Evolutionary conservation across 2,113 vertebrate genomes (phyloP).

Genomic region (Peromyscus californicus): DNA sequence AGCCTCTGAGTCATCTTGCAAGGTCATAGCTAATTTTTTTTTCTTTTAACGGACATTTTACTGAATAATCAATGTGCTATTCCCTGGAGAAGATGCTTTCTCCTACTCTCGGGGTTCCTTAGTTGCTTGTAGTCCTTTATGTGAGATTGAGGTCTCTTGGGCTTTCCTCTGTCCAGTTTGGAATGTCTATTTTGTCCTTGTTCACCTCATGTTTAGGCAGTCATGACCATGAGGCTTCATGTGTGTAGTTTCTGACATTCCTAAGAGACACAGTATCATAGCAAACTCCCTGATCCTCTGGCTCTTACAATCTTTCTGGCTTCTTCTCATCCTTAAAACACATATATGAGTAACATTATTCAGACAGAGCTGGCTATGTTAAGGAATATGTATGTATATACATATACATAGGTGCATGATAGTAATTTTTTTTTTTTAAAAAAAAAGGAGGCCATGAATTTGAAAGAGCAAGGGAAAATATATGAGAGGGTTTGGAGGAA

Average conservation of each 20-base stretch:
- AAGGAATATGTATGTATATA: neutral
- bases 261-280: neutral
- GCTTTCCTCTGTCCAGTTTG: neutral
- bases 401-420: neutral
- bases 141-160: fast-evolving
- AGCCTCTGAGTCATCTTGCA: neutral
- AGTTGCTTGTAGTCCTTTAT: neutral
- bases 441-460: neutral
- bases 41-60: neutral
- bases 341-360: neutral
- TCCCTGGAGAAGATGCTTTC: neutral
- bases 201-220: neutral
- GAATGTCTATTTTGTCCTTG: neutral
- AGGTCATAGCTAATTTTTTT: neutral
- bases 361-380: neutral
- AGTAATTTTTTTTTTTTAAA: too few relatives aligned
- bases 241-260: too few relatives aligned
- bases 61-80: neutral
- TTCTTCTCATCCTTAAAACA: neutral
- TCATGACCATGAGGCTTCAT: neutral
- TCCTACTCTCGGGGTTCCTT: neutral
- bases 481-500: neutral
- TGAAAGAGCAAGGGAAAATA: neutral
- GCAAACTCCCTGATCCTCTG: neutral
- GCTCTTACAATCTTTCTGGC: neutral